Percentiles rank a stretch among this genome's conserved stretches.
phyloP scores from a whole-genome alignment of 2,888 invertebrate genomes.

The Clivina fossor region DNA sequence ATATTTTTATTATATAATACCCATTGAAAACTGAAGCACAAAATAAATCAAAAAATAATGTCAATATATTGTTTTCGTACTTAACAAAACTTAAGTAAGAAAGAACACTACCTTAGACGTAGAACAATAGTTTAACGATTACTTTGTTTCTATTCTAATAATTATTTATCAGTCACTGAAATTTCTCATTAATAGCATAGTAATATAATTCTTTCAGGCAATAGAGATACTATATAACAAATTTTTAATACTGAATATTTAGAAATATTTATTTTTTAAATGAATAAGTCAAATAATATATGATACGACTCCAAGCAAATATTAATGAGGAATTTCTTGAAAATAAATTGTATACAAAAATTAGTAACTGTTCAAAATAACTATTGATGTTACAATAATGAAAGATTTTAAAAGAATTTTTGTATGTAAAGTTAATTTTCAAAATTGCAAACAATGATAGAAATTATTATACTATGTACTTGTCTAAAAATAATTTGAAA shows the following conservation, averaged over 20 bases:
- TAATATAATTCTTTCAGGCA: too few species aligned
- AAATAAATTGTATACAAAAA: conserved; percentile 31
- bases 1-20: conserved; percentile 29
- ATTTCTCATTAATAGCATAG: conserved; percentile 24
- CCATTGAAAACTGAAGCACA: conserved; percentile 29
- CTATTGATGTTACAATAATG: conserved; percentile 25
- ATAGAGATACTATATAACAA: too few species aligned
- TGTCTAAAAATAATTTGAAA: conserved; percentile 2
- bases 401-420: conserved; percentile 6
- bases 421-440: conserved; percentile 6
- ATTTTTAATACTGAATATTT: too few species aligned
- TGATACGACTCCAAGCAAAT: neutral
- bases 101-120: conserved; percentile 21
- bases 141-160: conserved; percentile 26
- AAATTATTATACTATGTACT: too few species aligned
- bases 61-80: conserved; percentile 19
- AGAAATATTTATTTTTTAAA: too few species aligned
- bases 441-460: conserved; percentile 10
- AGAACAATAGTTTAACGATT: conserved; percentile 26
- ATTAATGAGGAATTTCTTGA: conserved; percentile 28
- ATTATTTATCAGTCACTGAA: conserved; percentile 7
- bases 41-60: conserved; percentile 29
- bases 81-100: neutral
- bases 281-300: conserved; percentile 12
- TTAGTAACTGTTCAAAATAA: conserved; percentile 31